phyloP scores from a whole-genome alignment of 2,797 vertebrate species.

The Myripristis jacobus region DNA sequence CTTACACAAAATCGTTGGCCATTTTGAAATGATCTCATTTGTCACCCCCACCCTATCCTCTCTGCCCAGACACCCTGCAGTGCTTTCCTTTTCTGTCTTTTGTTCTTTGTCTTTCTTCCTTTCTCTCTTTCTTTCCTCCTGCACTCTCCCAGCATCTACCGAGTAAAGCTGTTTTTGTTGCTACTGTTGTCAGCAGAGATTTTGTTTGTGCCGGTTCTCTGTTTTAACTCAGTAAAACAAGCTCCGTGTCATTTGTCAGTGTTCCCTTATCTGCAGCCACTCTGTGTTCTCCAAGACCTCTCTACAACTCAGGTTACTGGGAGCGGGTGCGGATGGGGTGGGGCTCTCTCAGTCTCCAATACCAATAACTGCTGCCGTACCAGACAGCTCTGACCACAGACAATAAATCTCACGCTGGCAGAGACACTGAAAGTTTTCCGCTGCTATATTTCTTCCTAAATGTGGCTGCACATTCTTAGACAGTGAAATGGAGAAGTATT shows the following conservation, averaged over 20 bases:
- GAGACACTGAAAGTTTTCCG: conserved; percentile 7
- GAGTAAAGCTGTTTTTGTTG: conserved; percentile 18
- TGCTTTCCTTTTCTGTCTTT: conserved; percentile 15
- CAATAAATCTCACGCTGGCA: conserved; percentile 31
- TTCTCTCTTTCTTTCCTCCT: too few relatives aligned
- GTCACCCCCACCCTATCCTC: conserved; percentile 1
- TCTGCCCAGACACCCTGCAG: background rate
- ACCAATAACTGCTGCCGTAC: conserved; percentile 41
- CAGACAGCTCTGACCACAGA: conserved; percentile 18
- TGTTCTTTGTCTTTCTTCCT: too few relatives aligned
- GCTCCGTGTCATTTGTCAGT: conserved; percentile 75
- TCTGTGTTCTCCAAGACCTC: conserved; percentile 72
- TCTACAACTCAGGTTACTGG: conserved; percentile 73
- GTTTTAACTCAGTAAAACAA: conserved; percentile 65
- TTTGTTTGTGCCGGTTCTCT: conserved; percentile 56
- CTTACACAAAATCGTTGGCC: background rate
- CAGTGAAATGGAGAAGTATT: conserved; percentile 6
- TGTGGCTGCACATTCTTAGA: background rate
- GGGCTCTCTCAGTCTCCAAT: conserved; percentile 27
- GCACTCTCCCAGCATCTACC: conserved; percentile 28
- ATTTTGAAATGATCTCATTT: conserved; percentile 37
- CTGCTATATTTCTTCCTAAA: conserved; percentile 3
- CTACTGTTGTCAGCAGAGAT: conserved; percentile 65
- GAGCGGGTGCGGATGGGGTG: conserved; percentile 24
- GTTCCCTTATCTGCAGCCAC: conserved; percentile 75